Conservation (phyloP, 2,888 invertebrate species). For the Crocallis elinguaria region DNA sequence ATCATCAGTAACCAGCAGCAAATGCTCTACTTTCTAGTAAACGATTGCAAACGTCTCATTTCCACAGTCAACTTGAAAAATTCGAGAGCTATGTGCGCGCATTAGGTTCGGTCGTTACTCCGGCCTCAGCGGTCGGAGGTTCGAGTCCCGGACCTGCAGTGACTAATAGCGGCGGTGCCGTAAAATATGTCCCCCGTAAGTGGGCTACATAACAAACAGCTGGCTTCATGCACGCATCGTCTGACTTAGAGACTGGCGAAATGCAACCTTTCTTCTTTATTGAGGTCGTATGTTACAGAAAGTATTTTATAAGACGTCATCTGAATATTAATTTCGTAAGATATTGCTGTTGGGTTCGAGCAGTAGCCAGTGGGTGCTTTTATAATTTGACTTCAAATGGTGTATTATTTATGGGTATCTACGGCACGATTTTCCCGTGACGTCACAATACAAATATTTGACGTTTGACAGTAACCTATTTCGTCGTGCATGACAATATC, state of each 20-base stretch:
- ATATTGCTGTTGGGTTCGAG: not conserved
- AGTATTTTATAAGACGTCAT: not conserved
- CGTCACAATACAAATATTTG: no score
- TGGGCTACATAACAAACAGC: constrained; percentile 54
- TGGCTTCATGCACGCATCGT: constrained; percentile 47
- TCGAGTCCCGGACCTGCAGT: constrained; percentile 53
- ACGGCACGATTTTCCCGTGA: no score
- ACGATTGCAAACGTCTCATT: constrained; percentile 49
- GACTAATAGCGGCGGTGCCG: constrained; percentile 63
- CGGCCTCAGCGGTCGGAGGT: constrained; percentile 53
- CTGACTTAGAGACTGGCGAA: constrained; percentile 29
- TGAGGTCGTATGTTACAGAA: not conserved
- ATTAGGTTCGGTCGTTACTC: constrained; percentile 70
- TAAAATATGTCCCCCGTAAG: constrained; percentile 62
- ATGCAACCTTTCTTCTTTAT: constrained; percentile 18
- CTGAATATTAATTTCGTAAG: not conserved
- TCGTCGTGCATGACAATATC: no score
- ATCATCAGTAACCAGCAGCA: not conserved
- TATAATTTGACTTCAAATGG: no score
- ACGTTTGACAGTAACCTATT: no score
- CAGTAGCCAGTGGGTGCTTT: not conserved
- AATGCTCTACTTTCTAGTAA: constrained; percentile 2
- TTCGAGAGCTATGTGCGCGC: constrained; percentile 63
- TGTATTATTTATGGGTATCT: no score
- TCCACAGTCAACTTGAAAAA: constrained; percentile 64